Conservation (phyloP, 2,888 invertebrate genomes). For the Meta bourneti region DNA sequence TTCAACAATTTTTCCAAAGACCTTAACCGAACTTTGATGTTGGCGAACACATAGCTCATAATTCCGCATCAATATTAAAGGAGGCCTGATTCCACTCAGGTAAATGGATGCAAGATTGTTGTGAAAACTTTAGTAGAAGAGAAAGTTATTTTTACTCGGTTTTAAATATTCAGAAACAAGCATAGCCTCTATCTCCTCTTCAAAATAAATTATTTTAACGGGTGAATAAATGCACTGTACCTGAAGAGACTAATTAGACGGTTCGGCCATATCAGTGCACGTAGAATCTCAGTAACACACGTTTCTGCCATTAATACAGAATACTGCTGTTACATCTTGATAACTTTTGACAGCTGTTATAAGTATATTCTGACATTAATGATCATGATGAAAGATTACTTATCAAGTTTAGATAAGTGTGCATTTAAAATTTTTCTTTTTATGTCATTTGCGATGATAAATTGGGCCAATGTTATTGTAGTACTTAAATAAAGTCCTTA, state of each 20-base stretch:
- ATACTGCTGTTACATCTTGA: not conserved
- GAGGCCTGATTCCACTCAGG: not conserved
- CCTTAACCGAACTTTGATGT: not conserved
- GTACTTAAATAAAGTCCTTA: too few relatives aligned
- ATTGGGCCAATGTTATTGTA: too few relatives aligned
- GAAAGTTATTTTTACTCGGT: slow-evolving; percentile 1
- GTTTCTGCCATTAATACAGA: slow-evolving; percentile 23
- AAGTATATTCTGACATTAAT: slow-evolving; percentile 14
- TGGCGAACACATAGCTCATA: not conserved
- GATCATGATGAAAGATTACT: not conserved
- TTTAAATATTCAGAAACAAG: not conserved
- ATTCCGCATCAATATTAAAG: not conserved
- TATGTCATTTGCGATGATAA: too few relatives aligned
- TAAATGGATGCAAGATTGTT: not conserved
- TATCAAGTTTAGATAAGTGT: too few relatives aligned
- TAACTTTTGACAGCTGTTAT: slow-evolving; percentile 9
- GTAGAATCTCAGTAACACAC: slow-evolving; percentile 2
- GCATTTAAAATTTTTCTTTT: too few relatives aligned
- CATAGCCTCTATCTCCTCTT: not conserved
- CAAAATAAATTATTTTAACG: slow-evolving; percentile 41
- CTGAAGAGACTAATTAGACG: not conserved
- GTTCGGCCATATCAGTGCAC: not conserved
- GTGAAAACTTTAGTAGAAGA: not conserved
- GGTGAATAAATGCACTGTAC: slow-evolving; percentile 29
- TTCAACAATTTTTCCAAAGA: not conserved